Evolutionary conservation across 2,113 vertebrate genomes (phyloP).

Genomic region (Channa maculata): DNA sequence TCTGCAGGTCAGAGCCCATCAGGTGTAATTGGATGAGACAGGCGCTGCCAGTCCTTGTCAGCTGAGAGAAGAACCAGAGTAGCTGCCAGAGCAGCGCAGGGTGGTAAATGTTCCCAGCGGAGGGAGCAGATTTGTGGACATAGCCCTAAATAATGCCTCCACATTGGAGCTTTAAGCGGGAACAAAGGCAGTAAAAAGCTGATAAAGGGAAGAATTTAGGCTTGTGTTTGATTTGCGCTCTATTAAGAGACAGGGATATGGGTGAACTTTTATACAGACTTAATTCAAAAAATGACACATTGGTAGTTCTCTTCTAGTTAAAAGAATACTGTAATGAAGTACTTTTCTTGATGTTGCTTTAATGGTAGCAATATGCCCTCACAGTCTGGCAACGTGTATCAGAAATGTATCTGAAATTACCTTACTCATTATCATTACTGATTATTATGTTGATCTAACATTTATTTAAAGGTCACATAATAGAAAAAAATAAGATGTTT

Average conservation of each 20-base stretch:
- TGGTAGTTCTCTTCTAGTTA: not conserved
- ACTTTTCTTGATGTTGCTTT: too few relatives aligned
- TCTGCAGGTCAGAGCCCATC: slow-evolving; percentile 70
- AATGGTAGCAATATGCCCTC: too few relatives aligned
- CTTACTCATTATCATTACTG: too few relatives aligned
- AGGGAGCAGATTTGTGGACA: slow-evolving; percentile 58
- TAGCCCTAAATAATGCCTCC: slow-evolving; percentile 53
- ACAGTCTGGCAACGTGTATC: too few relatives aligned
- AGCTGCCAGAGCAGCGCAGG: slow-evolving; percentile 59
- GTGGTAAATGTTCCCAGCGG: slow-evolving; percentile 77
- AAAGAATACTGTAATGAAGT: too few relatives aligned
- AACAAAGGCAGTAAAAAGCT: slow-evolving; percentile 31
- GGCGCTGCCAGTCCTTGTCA: slow-evolving; percentile 78
- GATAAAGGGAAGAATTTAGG: not conserved
- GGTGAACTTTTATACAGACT: not conserved
- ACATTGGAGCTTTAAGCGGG: slow-evolving; percentile 37
- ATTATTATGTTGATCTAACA: too few relatives aligned
- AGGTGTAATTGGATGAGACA: slow-evolving; percentile 78
- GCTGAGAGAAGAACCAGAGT: slow-evolving; percentile 73
- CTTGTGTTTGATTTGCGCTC: not conserved
- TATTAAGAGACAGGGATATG: not conserved
- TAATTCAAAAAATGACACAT: not conserved
- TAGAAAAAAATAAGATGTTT: too few relatives aligned
- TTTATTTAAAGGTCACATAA: too few relatives aligned
- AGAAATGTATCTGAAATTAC: too few relatives aligned